Conservation (phyloP, 2,888 invertebrate species). For the Agrochola circellaris region DNA sequence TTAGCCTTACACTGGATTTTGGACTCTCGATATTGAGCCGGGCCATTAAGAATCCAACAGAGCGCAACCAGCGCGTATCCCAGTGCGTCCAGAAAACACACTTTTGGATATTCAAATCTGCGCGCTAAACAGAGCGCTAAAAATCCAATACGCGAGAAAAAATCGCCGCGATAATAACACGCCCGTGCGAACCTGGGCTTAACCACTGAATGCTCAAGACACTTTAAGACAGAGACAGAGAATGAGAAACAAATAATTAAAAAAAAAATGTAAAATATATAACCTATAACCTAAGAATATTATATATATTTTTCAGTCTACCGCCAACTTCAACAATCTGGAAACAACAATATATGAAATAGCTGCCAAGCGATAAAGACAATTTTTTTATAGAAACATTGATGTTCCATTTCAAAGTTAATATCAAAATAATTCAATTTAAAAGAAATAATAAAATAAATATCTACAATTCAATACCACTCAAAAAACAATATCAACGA, state of each 20-base stretch:
- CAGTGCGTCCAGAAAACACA: no score
- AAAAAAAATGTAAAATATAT: not conserved
- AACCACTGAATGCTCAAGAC: no score
- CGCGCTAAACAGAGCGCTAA: no score
- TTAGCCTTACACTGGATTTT: no score
- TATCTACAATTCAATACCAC: not conserved
- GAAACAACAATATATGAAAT: constrained; percentile 2
- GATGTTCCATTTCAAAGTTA: not conserved
- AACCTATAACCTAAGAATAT: no score
- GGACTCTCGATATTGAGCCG: no score
- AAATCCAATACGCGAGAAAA: no score
- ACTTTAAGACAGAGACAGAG: not conserved
- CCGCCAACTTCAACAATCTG: not conserved
- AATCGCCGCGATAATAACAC: no score
- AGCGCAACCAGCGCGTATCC: no score
- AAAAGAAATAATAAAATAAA: not conserved
- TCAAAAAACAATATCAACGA: not conserved
- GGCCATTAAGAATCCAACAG: no score
- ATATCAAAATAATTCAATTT: not conserved
- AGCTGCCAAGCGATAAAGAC: not conserved
- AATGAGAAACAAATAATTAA: not conserved
- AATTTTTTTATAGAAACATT: not conserved
- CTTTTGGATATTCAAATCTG: no score
- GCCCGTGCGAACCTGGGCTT: no score
- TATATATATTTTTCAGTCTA: not conserved